Percentiles rank a stretch among this genome's conserved stretches.
phyloP scores from a whole-genome alignment of 2,113 vertebrate genomes.

The Trematocara marginatum region DNA sequence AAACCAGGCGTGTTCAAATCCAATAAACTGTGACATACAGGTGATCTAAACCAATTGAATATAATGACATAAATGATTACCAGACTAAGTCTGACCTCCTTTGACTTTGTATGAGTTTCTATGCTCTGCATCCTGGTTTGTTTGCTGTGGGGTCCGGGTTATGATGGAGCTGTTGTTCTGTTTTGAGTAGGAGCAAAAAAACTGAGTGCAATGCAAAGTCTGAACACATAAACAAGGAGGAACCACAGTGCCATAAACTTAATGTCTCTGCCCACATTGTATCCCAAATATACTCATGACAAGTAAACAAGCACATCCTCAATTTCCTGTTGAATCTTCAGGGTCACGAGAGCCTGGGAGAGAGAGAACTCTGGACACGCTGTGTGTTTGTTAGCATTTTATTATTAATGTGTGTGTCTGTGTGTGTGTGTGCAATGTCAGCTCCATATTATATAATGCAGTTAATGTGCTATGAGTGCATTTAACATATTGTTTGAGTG shows the following conservation, averaged over 20 bases:
- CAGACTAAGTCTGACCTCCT: not conserved
- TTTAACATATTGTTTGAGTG: not conserved
- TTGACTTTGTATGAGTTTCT: not conserved
- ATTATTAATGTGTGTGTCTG: not conserved
- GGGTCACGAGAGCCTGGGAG: constrained; percentile 49
- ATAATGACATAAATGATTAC: not conserved
- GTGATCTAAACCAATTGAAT: not conserved
- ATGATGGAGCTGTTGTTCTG: not conserved
- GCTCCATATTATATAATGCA: not conserved
- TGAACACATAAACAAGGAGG: not conserved
- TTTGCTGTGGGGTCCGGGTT: not conserved
- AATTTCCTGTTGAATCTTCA: constrained; percentile 45
- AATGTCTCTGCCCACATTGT: not conserved
- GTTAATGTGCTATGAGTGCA: not conserved
- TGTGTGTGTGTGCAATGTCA: not conserved
- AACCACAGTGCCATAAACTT: not conserved
- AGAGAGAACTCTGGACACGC: not conserved
- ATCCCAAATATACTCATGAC: not conserved
- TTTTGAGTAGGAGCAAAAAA: not conserved
- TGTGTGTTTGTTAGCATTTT: not conserved
- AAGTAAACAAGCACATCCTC: not conserved
- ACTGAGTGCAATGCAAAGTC: not conserved
- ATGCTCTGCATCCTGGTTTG: not conserved
- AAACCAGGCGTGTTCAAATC: not conserved
- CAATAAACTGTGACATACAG: not conserved